Evolutionary conservation across 2,113 vertebrate genomes (phyloP).

Genomic region (Pitta sordida): DNA sequence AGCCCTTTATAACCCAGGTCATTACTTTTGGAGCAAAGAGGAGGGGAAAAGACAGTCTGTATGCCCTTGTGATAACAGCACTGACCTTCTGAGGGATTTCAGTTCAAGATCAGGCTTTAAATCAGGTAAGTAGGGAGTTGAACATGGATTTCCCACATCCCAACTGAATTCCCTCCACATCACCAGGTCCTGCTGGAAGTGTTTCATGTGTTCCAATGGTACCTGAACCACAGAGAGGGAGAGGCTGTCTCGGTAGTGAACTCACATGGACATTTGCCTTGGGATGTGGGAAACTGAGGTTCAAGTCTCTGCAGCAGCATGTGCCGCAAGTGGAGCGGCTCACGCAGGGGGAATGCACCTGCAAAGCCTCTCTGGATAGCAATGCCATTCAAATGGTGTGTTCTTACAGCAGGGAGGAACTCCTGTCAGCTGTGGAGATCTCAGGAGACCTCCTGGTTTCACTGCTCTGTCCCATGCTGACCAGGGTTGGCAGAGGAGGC

Average conservation of each 20-base stretch:
- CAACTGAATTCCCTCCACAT: neutral
- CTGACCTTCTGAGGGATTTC: constrained; percentile 44
- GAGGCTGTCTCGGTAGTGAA: neutral
- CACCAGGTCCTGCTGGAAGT: neutral
- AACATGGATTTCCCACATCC: constrained; percentile 52
- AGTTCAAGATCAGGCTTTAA: constrained; percentile 62
- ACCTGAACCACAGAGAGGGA: neutral
- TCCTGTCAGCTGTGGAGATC: accelerated
- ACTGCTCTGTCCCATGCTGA: neutral
- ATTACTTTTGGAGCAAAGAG: constrained; percentile 60
- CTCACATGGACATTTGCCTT: neutral
- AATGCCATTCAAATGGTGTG: neutral
- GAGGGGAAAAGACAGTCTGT: constrained; percentile 56
- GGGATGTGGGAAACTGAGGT: constrained; percentile 59
- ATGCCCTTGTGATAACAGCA: constrained; percentile 51
- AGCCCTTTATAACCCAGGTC: constrained; percentile 51
- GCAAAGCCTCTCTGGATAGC: neutral
- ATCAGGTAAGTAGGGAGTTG: constrained; percentile 62
- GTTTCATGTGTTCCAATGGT: neutral
- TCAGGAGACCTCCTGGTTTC: neutral
- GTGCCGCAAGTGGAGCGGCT: neutral
- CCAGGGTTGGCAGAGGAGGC: neutral
- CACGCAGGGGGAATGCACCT: neutral
- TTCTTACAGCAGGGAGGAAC: neutral
- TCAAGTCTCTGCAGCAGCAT: constrained; percentile 35